Evolutionary conservation across 2,888 invertebrate genomes (phyloP).

Genomic region (Cantharis nigra): DNA sequence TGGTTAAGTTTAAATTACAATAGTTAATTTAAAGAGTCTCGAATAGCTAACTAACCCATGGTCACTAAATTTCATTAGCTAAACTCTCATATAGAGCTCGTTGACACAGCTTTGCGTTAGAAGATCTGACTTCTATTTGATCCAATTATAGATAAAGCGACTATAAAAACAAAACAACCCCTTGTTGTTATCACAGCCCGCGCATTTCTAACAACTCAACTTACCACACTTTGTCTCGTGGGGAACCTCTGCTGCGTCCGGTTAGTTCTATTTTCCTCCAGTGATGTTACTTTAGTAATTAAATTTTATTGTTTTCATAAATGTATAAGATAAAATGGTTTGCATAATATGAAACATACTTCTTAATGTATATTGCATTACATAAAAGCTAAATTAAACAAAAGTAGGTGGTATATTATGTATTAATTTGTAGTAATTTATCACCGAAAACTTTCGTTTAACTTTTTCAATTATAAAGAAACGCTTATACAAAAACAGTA

Average conservation of each 20-base stretch:
- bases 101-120: slow-evolving; percentile 18
- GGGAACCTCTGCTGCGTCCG: slow-evolving; percentile 21
- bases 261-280: slow-evolving; percentile 22
- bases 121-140: slow-evolving; percentile 37
- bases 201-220: slow-evolving; percentile 46
- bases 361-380: neutral
- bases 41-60: slow-evolving; percentile 1
- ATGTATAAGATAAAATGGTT: slow-evolving; percentile 17
- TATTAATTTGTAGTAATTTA: neutral
- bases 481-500: neutral
- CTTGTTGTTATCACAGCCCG: slow-evolving; percentile 39
- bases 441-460: neutral
- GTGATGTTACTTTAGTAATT: slow-evolving; percentile 13
- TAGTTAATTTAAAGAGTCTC: neutral
- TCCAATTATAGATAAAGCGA: slow-evolving; percentile 49
- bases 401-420: neutral
- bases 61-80: slow-evolving; percentile 14
- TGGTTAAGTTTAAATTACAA: neutral
- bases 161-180: slow-evolving; percentile 48
- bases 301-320: slow-evolving; percentile 28
- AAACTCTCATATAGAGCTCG: slow-evolving; percentile 13
- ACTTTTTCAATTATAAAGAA: neutral
- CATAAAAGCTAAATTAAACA: neutral
- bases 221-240: slow-evolving; percentile 35
- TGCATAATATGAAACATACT: slow-evolving; percentile 5